phyloP scores from a whole-genome alignment of 1,140 invertebrate genomes.

The Trachelipus rathkii region DNA sequence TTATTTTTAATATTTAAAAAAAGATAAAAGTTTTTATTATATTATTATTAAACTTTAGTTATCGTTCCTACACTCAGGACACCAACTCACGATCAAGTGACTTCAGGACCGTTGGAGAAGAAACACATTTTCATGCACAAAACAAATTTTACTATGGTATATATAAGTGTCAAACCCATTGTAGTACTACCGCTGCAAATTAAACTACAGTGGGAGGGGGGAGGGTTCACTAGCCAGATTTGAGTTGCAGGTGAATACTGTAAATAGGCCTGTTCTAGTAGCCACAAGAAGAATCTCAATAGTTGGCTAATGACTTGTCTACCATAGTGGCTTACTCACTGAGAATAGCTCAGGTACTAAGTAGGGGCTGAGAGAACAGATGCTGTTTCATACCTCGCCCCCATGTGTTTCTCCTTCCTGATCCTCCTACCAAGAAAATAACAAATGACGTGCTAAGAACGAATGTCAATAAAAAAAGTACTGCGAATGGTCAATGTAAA shows the following conservation, averaged over 20 bases:
- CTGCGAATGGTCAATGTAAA: not conserved
- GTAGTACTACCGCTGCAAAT: conserved; percentile 45
- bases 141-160: conserved; percentile 42
- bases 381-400: conserved; percentile 46
- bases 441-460: conserved; percentile 45
- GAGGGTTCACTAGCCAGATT: conserved; percentile 45
- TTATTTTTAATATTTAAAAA: not conserved
- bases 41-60: not conserved
- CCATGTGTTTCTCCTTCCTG: conserved; percentile 46
- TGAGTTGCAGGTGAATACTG: conserved; percentile 45
- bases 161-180: conserved; percentile 45
- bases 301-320: conserved; percentile 43
- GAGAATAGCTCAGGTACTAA: conserved; percentile 41
- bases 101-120: conserved; percentile 46
- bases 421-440: conserved; percentile 46
- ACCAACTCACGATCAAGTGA: conserved; percentile 46
- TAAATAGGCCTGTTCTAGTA: conserved; percentile 45
- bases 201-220: conserved; percentile 40
- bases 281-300: conserved; percentile 40
- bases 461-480: conserved; percentile 1
- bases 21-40: too few species aligned
- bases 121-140: conserved; percentile 46
- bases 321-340: conserved; percentile 44
- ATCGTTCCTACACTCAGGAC: conserved; percentile 38
- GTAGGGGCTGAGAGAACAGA: conserved; percentile 42